phyloP scores from a whole-genome alignment of 2,797 vertebrate species.

The Alca torda region DNA sequence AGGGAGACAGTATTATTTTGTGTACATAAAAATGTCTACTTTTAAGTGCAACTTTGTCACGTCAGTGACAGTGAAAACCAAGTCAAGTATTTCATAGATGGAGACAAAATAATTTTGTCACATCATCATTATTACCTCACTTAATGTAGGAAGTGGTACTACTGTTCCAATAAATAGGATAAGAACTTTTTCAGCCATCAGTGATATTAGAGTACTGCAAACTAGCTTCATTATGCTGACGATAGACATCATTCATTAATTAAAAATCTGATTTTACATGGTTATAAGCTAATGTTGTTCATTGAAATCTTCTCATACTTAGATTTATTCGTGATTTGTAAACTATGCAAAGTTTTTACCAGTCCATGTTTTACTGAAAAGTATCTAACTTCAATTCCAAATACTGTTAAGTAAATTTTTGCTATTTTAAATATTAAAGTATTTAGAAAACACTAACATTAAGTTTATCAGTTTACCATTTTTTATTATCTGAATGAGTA shows the following conservation, averaged over 20 bases:
- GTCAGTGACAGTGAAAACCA: neutral
- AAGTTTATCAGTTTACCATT: neutral
- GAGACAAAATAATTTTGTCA: neutral
- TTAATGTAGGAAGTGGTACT: neutral
- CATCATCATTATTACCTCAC: neutral
- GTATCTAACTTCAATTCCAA: neutral
- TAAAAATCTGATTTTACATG: neutral
- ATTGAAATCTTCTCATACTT: neutral
- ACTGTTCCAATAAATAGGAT: neutral
- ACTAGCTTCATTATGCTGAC: neutral
- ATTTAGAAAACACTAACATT: neutral
- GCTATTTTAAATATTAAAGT: neutral
- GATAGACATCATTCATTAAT: neutral
- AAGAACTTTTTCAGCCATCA: neutral
- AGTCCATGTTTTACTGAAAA: neutral
- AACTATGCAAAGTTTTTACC: neutral
- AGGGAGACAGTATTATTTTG: neutral
- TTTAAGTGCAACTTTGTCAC: slow-evolving; percentile 6
- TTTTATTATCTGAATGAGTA: neutral
- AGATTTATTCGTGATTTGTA: neutral
- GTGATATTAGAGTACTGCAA: neutral
- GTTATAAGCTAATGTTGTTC: neutral
- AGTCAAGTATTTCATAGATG: neutral
- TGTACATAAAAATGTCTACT: slow-evolving; percentile 5
- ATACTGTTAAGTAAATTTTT: neutral